A percentile compares a stretch with the other conserved stretches of the same genome.
Evolutionary conservation across 2,113 vertebrate species (phyloP).

Genomic region (Urocynchramus pylzowi): DNA sequence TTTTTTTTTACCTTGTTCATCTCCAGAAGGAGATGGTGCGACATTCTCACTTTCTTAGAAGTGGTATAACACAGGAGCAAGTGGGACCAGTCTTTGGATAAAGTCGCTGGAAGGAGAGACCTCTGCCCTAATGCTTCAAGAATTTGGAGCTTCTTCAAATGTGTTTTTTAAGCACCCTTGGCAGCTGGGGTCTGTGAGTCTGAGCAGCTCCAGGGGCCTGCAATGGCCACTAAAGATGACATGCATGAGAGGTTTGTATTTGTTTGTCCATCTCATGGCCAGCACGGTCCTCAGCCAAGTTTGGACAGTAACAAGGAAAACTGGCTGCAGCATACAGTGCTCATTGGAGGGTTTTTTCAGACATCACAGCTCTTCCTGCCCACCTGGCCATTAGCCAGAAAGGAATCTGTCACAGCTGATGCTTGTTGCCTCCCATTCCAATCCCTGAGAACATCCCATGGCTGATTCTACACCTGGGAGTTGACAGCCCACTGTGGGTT

Average conservation of each 20-base stretch:
- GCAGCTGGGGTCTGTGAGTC: neutral
- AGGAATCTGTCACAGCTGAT: neutral
- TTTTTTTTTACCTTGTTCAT: neutral
- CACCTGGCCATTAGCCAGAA: neutral
- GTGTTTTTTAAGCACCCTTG: neutral
- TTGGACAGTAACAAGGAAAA: neutral
- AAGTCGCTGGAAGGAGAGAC: neutral
- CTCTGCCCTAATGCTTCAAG: neutral
- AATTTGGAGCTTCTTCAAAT: neutral
- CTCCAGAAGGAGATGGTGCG: neutral
- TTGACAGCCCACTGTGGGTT: accelerated
- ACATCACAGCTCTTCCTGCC: neutral
- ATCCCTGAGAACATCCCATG: neutral
- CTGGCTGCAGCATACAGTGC: neutral
- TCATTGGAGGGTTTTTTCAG: neutral
- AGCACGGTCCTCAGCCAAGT: neutral
- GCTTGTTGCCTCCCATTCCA: neutral
- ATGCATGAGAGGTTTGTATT: accelerated
- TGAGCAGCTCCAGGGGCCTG: neutral
- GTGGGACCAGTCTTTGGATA: neutral
- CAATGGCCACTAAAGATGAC: neutral
- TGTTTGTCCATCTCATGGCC: neutral
- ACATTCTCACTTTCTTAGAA: neutral
- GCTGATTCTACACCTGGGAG: neutral
- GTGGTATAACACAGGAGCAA: neutral